phyloP scores from a whole-genome alignment of 2,113 vertebrate species.

The Trochalopteron elliotii region DNA sequence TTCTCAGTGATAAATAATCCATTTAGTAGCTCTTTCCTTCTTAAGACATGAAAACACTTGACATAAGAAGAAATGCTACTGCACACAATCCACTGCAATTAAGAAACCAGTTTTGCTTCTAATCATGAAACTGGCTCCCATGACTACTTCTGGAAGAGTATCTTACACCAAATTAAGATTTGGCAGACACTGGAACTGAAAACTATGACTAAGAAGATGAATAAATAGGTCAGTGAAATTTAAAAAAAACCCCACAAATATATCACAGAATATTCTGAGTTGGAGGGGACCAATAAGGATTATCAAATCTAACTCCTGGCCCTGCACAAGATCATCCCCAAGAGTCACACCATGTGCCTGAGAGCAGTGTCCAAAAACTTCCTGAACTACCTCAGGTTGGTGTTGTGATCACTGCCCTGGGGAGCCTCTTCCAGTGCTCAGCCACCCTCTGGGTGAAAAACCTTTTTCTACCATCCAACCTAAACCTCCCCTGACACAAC shows the following conservation, averaged over 20 bases:
- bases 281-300: neutral
- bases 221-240: neutral
- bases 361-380: neutral
- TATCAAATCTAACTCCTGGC: neutral
- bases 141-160: neutral
- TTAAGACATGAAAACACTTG: neutral
- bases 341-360: accelerated
- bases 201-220: neutral
- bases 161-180: neutral
- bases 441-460: neutral
- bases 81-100: neutral
- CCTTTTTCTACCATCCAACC: accelerated
- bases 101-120: neutral
- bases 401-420: neutral
- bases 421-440: neutral
- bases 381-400: neutral
- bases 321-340: neutral
- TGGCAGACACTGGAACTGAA: neutral
- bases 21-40: neutral
- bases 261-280: neutral
- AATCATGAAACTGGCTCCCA: neutral
- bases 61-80: neutral
- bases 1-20: neutral
- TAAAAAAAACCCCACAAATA: accelerated
- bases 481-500: neutral